Evolutionary conservation across 2,888 invertebrate species (phyloP).

Genomic region (Mythimna albipuncta): DNA sequence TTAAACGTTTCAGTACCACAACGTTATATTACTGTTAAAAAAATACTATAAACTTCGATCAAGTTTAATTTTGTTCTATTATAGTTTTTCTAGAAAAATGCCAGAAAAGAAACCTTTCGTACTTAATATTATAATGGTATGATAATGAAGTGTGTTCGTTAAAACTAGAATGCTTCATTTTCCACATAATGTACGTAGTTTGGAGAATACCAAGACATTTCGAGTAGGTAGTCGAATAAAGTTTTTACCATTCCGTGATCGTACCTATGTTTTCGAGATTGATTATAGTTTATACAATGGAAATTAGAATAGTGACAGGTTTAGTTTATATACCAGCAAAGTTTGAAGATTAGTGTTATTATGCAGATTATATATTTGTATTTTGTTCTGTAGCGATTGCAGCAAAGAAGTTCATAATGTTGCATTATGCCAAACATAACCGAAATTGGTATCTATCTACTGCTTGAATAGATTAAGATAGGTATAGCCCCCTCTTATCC

Average conservation of each 20-base stretch:
- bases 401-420: not conserved
- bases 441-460: no score
- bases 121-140: slow-evolving; percentile 13
- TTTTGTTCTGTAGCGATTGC: not conserved
- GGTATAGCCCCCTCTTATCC: no score
- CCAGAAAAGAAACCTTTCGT: not conserved
- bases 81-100: not conserved
- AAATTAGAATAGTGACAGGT: slow-evolving; percentile 16
- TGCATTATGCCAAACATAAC: not conserved
- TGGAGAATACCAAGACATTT: slow-evolving; percentile 15
- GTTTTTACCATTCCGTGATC: slow-evolving; percentile 35
- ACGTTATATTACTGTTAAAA: not conserved
- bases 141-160: not conserved
- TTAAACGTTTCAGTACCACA: no score
- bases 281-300: slow-evolving; percentile 35
- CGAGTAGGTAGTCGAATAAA: slow-evolving; percentile 35
- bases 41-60: not conserved
- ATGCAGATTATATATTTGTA: not conserved
- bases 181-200: slow-evolving; percentile 14
- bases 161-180: slow-evolving; percentile 5
- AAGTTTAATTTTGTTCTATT: not conserved
- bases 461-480: not conserved
- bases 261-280: slow-evolving; percentile 22
- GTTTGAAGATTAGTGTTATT: slow-evolving; percentile 7
- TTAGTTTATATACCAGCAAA: slow-evolving; percentile 18